phyloP scores from a whole-genome alignment of 2,888 invertebrate genomes.

The Biston betularia region DNA sequence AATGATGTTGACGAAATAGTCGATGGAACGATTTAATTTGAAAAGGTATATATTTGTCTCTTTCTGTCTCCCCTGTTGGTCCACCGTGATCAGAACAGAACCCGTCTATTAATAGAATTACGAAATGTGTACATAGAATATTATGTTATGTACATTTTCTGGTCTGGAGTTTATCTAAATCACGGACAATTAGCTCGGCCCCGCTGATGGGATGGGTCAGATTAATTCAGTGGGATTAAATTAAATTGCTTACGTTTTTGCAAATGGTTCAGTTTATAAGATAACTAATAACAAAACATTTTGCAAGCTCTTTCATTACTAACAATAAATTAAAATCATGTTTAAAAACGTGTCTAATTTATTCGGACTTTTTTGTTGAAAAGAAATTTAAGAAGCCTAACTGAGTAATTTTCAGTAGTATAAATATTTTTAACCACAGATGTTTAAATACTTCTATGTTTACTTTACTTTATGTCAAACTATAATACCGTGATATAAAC shows the following conservation, averaged over 20 bases:
- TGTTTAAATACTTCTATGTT: neutral
- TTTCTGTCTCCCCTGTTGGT: no score
- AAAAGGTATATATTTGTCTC: no score
- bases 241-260: slow-evolving; percentile 1
- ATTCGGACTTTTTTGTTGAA: no score
- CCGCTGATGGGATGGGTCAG: slow-evolving; percentile 8
- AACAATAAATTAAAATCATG: neutral
- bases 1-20: no score
- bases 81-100: no score
- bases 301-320: neutral
- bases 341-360: no score
- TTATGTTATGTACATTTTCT: neutral
- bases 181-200: slow-evolving; percentile 13
- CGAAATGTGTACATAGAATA: neutral
- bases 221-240: slow-evolving; percentile 10
- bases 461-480: neutral
- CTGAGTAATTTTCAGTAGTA: no score
- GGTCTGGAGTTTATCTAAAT: slow-evolving; percentile 8
- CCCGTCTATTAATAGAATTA: no score
- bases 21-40: no score
- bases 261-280: slow-evolving; percentile 3
- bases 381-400: no score
- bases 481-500: slow-evolving; percentile 2
- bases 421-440: no score
- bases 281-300: slow-evolving; percentile 1